Evolutionary conservation across 2,888 invertebrate species (phyloP).

Genomic region (Auanema freiburgensis): DNA sequence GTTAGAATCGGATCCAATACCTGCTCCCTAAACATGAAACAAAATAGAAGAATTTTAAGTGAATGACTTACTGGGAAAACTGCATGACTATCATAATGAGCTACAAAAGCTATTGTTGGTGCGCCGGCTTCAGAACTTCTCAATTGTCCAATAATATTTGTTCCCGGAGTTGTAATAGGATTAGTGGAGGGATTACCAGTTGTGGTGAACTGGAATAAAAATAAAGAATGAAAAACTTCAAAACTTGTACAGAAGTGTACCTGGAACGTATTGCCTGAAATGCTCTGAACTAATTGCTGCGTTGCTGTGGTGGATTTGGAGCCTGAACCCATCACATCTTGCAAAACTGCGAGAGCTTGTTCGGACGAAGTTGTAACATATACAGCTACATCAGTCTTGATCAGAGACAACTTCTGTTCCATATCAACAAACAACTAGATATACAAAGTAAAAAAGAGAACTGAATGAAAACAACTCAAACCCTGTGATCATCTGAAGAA

Average conservation of each 20-base stretch:
- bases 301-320: conserved; percentile 32
- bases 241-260: conserved; percentile 12
- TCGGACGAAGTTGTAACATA: conserved; percentile 45
- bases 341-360: conserved; percentile 8
- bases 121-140: conserved; percentile 65
- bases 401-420: conserved; percentile 36
- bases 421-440: conserved; percentile 49
- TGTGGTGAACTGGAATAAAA: conserved; percentile 20
- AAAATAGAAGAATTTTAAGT: neutral
- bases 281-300: conserved; percentile 49
- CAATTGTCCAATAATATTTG: conserved; percentile 33
- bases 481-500: conserved; percentile 38
- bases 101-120: conserved; percentile 85
- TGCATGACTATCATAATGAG: conserved; percentile 89
- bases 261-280: conserved; percentile 60
- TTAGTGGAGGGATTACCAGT: conserved; percentile 7
- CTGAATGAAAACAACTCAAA: conserved; percentile 8
- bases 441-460: too few relatives aligned
- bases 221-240: neutral
- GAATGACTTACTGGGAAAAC: conserved; percentile 79
- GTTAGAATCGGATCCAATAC: conserved; percentile 87
- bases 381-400: conserved; percentile 53
- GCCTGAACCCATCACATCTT: conserved; percentile 9
- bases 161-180: conserved; percentile 15
- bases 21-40: conserved; percentile 74